These are phyloP conservation scores for Hypanus sabinus DNA, from an alignment of 2,113 vertebrate species.

Conservation along the genomic window DNA sequence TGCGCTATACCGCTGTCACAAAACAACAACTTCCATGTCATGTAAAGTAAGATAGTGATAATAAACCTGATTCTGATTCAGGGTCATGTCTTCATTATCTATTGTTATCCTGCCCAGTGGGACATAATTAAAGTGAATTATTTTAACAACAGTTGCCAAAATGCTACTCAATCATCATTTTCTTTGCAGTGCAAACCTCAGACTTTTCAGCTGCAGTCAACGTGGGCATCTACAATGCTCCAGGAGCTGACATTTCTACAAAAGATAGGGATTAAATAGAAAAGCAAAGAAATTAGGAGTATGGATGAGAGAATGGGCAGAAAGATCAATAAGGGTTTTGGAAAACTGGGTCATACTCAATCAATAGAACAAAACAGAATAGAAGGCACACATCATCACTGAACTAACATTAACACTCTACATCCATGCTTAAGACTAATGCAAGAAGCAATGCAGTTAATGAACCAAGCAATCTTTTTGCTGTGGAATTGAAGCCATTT, in stretches of 20 bases:
- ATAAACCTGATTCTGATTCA: neutral
- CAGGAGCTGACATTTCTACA: neutral
- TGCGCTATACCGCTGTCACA: too few species aligned
- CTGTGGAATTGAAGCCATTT: neutral
- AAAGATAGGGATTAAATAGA: neutral
- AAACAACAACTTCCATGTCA: too few species aligned
- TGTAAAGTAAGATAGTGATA: too few species aligned
- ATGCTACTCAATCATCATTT: neutral
- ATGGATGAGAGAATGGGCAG: neutral
- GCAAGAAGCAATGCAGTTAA: neutral
- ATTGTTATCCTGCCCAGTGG: neutral
- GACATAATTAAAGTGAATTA: neutral
- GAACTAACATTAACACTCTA: neutral
- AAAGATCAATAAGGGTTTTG: neutral
- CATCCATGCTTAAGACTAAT: neutral
- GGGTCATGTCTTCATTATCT: neutral
- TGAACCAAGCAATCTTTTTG: neutral
- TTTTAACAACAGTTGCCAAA: neutral
- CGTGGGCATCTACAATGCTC: neutral
- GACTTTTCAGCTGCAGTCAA: neutral
- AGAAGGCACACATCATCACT: neutral
- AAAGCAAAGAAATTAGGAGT: neutral
- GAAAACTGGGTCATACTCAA: constrained; percentile 5
- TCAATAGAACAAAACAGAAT: neutral
- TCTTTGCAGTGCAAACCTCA: too few species aligned